phyloP scores from a whole-genome alignment of 2,113 vertebrate genomes.

The Riparia riparia region DNA sequence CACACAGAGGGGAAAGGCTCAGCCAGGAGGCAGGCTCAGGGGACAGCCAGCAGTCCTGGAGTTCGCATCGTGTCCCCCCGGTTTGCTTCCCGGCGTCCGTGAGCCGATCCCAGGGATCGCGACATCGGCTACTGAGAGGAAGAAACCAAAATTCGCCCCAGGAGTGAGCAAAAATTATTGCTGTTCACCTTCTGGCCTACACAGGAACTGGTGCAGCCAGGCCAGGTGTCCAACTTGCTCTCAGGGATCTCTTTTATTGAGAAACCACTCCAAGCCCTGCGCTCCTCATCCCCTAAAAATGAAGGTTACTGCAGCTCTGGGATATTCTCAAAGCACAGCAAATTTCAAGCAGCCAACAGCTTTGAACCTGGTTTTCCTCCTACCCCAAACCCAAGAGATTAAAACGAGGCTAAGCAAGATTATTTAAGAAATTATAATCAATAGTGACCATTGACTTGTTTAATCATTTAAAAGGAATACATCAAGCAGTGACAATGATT shows the following conservation, averaged over 20 bases:
- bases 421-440: neutral
- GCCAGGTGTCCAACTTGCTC: neutral
- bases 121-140: too few relatives aligned
- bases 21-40: neutral
- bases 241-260: neutral
- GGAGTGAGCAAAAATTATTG: neutral
- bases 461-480: neutral
- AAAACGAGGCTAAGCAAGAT: neutral
- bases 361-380: neutral
- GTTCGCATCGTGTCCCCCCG: neutral
- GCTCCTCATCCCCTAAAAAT: neutral
- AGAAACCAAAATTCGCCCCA: neutral
- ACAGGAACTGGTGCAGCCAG: neutral
- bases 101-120: neutral
- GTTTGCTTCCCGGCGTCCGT: rapidly evolving
- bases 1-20: rapidly evolving
- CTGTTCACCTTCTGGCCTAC: neutral
- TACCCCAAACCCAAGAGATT: neutral
- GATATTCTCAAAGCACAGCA: neutral
- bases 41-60: neutral
- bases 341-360: neutral
- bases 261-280: neutral
- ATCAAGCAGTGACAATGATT: neutral
- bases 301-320: neutral
- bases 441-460: neutral